Conservation (phyloP, 2,888 invertebrate genomes). For the Caradrina kadenii region DNA sequence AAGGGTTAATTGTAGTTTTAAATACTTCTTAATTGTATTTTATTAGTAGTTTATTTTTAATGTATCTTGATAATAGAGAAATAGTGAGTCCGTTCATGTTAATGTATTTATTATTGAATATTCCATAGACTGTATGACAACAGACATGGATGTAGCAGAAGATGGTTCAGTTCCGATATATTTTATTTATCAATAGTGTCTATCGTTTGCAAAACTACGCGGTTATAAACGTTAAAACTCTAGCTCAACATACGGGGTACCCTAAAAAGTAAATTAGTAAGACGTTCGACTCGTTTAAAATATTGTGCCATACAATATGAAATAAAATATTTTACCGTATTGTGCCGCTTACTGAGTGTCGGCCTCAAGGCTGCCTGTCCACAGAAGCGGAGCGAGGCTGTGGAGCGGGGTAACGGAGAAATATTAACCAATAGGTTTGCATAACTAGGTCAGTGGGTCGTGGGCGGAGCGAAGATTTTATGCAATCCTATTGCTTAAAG, state of each 20-base stretch:
- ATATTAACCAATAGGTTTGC: no score
- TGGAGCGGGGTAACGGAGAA: no score
- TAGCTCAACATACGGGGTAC: neutral
- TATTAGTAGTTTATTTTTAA: conserved; percentile 6
- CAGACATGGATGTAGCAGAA: conserved; percentile 22
- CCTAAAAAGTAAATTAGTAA: neutral
- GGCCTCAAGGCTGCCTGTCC: no score
- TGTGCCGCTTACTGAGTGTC: no score
- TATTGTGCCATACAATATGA: no score
- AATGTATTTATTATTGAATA: conserved; percentile 29
- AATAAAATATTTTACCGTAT: no score
- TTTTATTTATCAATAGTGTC: neutral
- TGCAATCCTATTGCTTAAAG: no score
- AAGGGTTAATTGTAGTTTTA: conserved; percentile 13
- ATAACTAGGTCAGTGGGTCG: no score
- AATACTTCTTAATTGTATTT: conserved; percentile 15
- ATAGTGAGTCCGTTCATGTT: conserved; percentile 17
- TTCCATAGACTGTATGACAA: conserved; percentile 23
- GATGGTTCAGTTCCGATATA: conserved; percentile 41
- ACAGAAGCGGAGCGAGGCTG: no score
- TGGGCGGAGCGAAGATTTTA: no score
- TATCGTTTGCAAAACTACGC: neutral
- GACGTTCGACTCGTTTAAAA: neutral
- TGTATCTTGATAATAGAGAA: conserved; percentile 19
- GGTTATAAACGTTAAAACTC: neutral